phyloP scores from a whole-genome alignment of 2,113 vertebrate species.

The Orthonyx spaldingii region DNA sequence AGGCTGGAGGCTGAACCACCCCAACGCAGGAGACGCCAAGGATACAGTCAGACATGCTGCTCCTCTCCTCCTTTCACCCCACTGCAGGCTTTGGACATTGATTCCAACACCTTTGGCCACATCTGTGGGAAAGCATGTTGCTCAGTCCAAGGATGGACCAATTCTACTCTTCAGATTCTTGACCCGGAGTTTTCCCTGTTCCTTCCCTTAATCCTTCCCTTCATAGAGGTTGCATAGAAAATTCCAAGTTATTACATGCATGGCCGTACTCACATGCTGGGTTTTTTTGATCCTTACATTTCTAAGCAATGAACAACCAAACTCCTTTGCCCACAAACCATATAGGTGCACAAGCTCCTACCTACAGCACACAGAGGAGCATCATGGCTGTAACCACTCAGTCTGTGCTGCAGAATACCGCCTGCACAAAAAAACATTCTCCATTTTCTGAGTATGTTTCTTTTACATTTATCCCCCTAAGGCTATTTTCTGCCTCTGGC shows the following conservation, averaged over 20 bases:
- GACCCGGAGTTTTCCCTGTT: not conserved
- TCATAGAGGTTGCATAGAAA: not conserved
- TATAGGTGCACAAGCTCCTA: not conserved
- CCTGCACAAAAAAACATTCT: not conserved
- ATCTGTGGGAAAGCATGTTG: not conserved
- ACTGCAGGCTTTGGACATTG: not conserved
- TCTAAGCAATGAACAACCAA: not conserved
- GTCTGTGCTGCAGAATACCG: not conserved
- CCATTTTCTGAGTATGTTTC: not conserved
- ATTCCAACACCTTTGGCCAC: not conserved
- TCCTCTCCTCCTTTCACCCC: not conserved
- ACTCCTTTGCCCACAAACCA: not conserved
- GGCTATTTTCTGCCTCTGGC: constrained; percentile 13
- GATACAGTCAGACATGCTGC: not conserved
- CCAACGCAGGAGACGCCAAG: not conserved
- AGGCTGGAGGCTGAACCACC: not conserved
- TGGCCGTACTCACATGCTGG: not conserved
- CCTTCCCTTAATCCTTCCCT: not conserved
- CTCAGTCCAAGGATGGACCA: not conserved
- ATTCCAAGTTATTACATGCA: not conserved
- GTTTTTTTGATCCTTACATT: not conserved
- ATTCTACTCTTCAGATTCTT: constrained; percentile 10
- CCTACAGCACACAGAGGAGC: not conserved
- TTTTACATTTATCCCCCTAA: not conserved
- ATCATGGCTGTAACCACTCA: not conserved